Evolutionary conservation across 2,888 invertebrate genomes (phyloP).

Genomic region (Stenodera caucasica): DNA sequence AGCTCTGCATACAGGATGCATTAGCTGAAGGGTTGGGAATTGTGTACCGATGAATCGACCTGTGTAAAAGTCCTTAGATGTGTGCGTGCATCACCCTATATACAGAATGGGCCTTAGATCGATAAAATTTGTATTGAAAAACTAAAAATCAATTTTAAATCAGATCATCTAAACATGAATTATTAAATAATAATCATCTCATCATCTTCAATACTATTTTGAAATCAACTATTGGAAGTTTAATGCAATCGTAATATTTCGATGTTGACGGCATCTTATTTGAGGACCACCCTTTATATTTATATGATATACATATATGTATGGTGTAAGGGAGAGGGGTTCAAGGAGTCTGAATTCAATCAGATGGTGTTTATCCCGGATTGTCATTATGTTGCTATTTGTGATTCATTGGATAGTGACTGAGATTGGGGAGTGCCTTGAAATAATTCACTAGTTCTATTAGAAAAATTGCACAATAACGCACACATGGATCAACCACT

Average conservation of each 20-base stretch:
- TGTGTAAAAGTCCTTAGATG: too few species aligned
- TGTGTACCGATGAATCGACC: slow-evolving; percentile 31
- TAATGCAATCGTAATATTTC: too few species aligned
- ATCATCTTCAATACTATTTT: too few species aligned
- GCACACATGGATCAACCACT: slow-evolving; percentile 10
- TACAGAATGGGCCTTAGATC: too few species aligned
- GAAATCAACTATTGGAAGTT: too few species aligned
- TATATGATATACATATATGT: not conserved
- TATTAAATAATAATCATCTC: too few species aligned
- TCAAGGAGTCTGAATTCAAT: slow-evolving; percentile 43
- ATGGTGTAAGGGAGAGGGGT: slow-evolving; percentile 25
- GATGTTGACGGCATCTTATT: too few species aligned
- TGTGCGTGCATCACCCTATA: too few species aligned
- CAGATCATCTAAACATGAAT: too few species aligned
- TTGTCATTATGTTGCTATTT: slow-evolving; percentile 49
- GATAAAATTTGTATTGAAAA: too few species aligned
- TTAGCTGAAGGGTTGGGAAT: slow-evolving; percentile 43
- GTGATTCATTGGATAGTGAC: slow-evolving; percentile 45
- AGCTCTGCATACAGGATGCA: slow-evolving; percentile 38
- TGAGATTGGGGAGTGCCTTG: slow-evolving; percentile 11
- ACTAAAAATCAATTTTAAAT: too few species aligned
- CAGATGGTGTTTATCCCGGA: slow-evolving; percentile 50
- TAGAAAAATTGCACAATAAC: slow-evolving; percentile 12
- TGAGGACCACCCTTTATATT: too few species aligned
- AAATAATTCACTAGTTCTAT: slow-evolving; percentile 8